Conservation (phyloP, 2,797 vertebrate genomes). For the Iguana delicatissima region DNA sequence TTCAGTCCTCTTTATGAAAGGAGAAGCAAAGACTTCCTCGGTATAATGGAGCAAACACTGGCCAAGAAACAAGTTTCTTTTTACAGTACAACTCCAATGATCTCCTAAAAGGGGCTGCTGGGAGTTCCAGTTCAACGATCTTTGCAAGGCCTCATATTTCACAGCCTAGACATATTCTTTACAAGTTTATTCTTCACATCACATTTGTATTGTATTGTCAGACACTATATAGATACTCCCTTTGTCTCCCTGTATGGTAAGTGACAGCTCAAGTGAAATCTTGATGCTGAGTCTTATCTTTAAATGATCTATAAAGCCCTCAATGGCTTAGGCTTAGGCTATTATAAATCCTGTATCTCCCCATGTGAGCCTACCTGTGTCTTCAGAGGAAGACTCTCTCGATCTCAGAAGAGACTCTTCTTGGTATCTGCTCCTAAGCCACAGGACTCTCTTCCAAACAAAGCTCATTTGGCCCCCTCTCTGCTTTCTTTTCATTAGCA, state of each 20-base stretch:
- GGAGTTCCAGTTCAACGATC: no score
- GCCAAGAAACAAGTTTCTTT: background rate
- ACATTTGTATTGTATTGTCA: accelerated
- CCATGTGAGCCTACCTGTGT: no score
- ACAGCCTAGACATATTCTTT: background rate
- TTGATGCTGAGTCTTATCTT: background rate
- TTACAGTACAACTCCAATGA: background rate
- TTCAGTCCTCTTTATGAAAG: background rate
- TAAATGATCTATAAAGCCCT: no score
- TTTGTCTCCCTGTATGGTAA: accelerated
- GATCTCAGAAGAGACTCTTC: no score
- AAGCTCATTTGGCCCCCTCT: no score
- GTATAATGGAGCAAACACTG: background rate
- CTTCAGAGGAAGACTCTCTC: no score
- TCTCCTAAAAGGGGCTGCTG: background rate
- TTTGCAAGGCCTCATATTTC: no score
- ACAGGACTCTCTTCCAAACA: no score
- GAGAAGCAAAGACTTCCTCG: background rate
- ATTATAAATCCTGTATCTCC: no score
- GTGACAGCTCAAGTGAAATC: background rate
- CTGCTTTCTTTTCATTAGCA: no score
- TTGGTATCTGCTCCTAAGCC: no score
- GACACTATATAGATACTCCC: background rate
- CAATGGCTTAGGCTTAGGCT: no score
- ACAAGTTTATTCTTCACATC: background rate